These are phyloP conservation scores for Pseudococcus longispinus DNA, from an alignment of 2,888 invertebrate species.

Conservation along the genomic window DNA sequence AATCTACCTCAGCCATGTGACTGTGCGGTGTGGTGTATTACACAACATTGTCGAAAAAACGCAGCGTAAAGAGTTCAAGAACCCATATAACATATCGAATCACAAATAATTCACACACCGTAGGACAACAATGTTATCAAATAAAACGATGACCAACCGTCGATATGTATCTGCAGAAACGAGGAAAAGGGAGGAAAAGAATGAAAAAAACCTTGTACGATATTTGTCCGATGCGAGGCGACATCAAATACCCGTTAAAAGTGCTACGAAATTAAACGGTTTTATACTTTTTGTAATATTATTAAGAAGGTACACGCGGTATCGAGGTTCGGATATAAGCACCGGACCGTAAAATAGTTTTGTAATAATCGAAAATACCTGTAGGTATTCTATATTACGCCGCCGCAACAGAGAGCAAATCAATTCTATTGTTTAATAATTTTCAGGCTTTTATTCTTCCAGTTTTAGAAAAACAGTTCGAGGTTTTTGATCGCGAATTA, in stretches of 20 bases:
- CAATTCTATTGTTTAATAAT: constrained; percentile 23
- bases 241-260: constrained; percentile 29
- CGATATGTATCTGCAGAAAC: not conserved
- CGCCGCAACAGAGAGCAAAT: not conserved
- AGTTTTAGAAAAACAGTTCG: not conserved
- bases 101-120: constrained; percentile 27
- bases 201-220: constrained; percentile 22
- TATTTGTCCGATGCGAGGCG: not conserved
- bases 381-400: not conserved
- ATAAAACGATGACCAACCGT: not conserved
- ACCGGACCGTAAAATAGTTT: constrained; percentile 37
- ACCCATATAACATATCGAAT: constrained; percentile 29
- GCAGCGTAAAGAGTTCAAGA: constrained; percentile 13
- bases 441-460: not conserved
- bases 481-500: not conserved
- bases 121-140: constrained; percentile 5
- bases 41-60: not conserved
- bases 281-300: constrained; percentile 24
- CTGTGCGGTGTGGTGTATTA: not conserved
- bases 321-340: constrained; percentile 32
- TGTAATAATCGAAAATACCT: constrained; percentile 21
- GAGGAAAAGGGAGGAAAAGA: not conserved
- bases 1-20: not conserved
- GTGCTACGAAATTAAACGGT: constrained; percentile 36
- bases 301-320: constrained; percentile 29